Percentiles rank a stretch among this genome's conserved stretches.
These are phyloP conservation scores for Colaptes auratus DNA, from an alignment of 2,113 vertebrate genomes.

Conservation along the genomic window DNA sequence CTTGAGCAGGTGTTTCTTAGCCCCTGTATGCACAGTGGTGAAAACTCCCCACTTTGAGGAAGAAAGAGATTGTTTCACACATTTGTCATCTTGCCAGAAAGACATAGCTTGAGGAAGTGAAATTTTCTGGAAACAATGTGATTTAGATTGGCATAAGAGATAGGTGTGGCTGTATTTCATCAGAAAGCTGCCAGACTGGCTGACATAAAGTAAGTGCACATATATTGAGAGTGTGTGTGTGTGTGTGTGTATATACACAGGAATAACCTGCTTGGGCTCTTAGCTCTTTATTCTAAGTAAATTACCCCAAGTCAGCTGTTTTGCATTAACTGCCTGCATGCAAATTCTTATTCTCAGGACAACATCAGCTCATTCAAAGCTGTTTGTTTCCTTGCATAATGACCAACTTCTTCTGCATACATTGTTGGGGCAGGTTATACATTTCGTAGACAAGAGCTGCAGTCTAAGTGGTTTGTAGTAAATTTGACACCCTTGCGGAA, in stretches of 20 bases:
- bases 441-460: background rate
- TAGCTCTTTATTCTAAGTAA: background rate
- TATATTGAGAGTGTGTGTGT: background rate
- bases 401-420: background rate
- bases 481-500: background rate
- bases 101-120: background rate
- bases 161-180: background rate
- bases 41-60: background rate
- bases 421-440: background rate
- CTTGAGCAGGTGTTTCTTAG: background rate
- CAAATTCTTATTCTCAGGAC: constrained; percentile 15
- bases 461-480: background rate
- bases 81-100: background rate
- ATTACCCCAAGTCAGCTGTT: background rate
- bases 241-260: background rate
- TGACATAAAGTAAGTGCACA: background rate
- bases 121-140: background rate
- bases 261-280: background rate
- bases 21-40: background rate
- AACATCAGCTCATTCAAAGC: background rate
- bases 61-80: background rate
- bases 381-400: background rate
- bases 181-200: background rate
- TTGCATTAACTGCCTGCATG: constrained; percentile 11
- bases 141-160: background rate